These are phyloP conservation scores for Halichondria panicea DNA, from an alignment of 37 sponge, comb jelly and placozoan genomes.

Conservation along the genomic window DNA sequence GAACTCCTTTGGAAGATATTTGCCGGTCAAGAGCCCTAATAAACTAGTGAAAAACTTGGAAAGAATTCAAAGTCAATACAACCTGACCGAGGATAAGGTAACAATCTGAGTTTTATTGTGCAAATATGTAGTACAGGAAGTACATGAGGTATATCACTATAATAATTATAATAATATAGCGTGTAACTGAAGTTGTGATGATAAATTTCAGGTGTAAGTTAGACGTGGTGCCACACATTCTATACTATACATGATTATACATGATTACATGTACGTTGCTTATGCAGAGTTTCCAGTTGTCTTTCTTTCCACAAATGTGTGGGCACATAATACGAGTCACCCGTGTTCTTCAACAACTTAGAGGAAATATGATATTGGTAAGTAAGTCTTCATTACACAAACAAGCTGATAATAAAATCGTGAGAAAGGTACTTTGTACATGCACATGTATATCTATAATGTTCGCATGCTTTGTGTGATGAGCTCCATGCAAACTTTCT, in stretches of 20 bases:
- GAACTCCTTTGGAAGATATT: slow-evolving; percentile 7
- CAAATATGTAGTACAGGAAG: not conserved
- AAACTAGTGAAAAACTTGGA: slow-evolving; percentile 13
- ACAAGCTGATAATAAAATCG: too few species aligned
- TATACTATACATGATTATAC: too few species aligned
- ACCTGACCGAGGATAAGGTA: slow-evolving; percentile 31
- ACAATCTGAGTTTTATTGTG: not conserved
- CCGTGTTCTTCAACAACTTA: slow-evolving; percentile 38
- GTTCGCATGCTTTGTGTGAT: not conserved
- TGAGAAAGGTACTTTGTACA: too few species aligned
- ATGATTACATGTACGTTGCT: not conserved
- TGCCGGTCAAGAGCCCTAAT: not conserved
- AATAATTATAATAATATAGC: too few species aligned
- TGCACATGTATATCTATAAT: too few species aligned
- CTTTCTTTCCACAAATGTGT: slow-evolving; percentile 58
- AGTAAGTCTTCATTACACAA: not conserved
- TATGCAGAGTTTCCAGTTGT: slow-evolving; percentile 37
- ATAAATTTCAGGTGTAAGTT: too few species aligned
- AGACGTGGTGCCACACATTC: too few species aligned
- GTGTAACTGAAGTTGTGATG: too few species aligned
- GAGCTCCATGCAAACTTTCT: not conserved
- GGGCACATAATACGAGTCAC: slow-evolving; percentile 43
- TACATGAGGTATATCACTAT: not conserved
- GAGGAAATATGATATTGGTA: slow-evolving; percentile 53
- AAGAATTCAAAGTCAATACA: slow-evolving; percentile 20